Evolutionary conservation across 2,888 invertebrate genomes (phyloP).

Genomic region (Lasioglossum lativentre): DNA sequence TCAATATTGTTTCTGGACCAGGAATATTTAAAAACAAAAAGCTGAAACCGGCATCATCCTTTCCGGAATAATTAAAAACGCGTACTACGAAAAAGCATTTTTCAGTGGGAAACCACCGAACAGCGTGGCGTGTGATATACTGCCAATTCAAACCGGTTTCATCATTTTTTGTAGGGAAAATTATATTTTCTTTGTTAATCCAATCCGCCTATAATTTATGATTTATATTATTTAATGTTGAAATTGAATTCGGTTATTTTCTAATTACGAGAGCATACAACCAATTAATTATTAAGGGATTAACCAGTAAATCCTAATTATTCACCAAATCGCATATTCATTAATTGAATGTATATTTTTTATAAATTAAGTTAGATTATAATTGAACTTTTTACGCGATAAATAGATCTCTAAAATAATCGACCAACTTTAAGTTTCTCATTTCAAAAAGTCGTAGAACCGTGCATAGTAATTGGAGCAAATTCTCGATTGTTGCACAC

Average conservation of each 20-base stretch:
- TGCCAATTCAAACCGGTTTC: neutral
- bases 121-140: neutral
- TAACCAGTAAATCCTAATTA: neutral
- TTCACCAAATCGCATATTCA: neutral
- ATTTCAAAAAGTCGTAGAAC: neutral
- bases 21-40: neutral
- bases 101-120: neutral
- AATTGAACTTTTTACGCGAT: too few relatives aligned
- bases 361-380: neutral
- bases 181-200: neutral
- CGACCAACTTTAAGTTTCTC: neutral
- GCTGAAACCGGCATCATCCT: neutral
- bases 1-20: neutral
- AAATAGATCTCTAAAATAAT: neutral
- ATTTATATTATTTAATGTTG: neutral
- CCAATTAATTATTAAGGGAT: neutral
- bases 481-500: slow-evolving; percentile 16
- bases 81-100: neutral
- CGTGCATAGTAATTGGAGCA: slow-evolving; percentile 16
- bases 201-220: neutral
- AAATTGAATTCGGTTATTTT: neutral
- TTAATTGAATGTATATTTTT: neutral
- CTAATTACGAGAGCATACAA: neutral
- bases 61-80: neutral
- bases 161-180: too few relatives aligned